Evolutionary conservation across 2,113 vertebrate species (phyloP).

Genomic region (Amblyornis subalaris): DNA sequence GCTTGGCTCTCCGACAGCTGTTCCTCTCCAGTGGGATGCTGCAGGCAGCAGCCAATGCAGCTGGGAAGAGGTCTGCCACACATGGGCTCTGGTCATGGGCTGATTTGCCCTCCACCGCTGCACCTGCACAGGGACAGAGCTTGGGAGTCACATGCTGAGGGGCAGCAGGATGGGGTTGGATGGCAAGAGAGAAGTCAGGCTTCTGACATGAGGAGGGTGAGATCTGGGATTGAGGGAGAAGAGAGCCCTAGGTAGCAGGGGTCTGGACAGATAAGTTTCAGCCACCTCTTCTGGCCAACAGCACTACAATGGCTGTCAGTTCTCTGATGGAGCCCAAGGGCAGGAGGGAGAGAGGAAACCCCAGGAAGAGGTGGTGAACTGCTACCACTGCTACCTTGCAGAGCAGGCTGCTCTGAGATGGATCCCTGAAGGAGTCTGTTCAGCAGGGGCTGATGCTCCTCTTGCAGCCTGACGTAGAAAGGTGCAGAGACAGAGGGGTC

Average conservation of each 20-base stretch:
- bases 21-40: slow-evolving; percentile 57
- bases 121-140: slow-evolving; percentile 21
- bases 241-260: not conserved
- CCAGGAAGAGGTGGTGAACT: not conserved
- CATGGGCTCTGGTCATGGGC: not conserved
- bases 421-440: slow-evolving; percentile 58
- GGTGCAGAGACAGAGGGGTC: slow-evolving; percentile 36
- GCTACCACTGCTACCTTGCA: slow-evolving; percentile 52
- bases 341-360: not conserved
- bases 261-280: not conserved
- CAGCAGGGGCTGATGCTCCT: slow-evolving; percentile 52
- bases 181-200: not conserved
- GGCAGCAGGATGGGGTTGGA: not conserved
- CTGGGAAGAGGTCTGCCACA: slow-evolving; percentile 33
- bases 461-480: slow-evolving; percentile 67
- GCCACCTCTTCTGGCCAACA: not conserved
- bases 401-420: slow-evolving; percentile 20
- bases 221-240: not conserved
- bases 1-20: slow-evolving; percentile 63
- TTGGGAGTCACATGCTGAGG: not conserved
- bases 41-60: slow-evolving; percentile 67
- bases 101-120: not conserved
- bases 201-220: not conserved
- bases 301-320: not conserved
- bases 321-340: not conserved